Percentiles rank a stretch among this genome's conserved stretches.
Conservation (phyloP, 2,888 invertebrate species). For the Achlya flavicornis region DNA sequence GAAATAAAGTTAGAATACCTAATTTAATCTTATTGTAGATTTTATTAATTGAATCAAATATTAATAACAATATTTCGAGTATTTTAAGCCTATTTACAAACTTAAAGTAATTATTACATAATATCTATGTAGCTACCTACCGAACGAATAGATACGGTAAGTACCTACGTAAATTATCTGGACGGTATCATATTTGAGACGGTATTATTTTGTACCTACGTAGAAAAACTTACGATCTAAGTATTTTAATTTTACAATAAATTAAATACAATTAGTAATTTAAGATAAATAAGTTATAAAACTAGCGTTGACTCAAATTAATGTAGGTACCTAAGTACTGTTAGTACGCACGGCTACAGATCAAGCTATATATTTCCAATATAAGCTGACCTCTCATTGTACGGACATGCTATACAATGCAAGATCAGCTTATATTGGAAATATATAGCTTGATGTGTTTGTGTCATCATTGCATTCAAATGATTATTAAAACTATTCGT, state of each 20-base stretch:
- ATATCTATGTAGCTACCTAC: background rate
- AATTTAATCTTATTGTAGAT: no score
- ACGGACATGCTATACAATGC: no score
- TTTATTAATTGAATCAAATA: no score
- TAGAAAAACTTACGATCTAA: constrained; percentile 28
- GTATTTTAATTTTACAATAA: constrained; percentile 26
- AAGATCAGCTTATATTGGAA: no score
- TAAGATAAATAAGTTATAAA: constrained; percentile 25
- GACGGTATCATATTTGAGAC: constrained; percentile 28
- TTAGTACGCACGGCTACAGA: no score
- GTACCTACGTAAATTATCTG: no score
- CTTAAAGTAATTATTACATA: background rate
- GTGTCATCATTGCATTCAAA: background rate
- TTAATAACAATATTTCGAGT: background rate
- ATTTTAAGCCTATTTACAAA: constrained; percentile 20
- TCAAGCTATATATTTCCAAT: no score
- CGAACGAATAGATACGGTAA: no score
- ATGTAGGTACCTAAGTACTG: constrained; percentile 10
- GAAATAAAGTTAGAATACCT: no score
- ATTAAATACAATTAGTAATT: constrained; percentile 35
- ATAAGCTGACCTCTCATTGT: no score
- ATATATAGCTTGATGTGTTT: no score
- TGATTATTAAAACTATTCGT: background rate
- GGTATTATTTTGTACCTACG: constrained; percentile 22
- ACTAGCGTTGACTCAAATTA: constrained; percentile 35